Conservation (phyloP, 2,113 vertebrate genomes). For the Mola mola region DNA sequence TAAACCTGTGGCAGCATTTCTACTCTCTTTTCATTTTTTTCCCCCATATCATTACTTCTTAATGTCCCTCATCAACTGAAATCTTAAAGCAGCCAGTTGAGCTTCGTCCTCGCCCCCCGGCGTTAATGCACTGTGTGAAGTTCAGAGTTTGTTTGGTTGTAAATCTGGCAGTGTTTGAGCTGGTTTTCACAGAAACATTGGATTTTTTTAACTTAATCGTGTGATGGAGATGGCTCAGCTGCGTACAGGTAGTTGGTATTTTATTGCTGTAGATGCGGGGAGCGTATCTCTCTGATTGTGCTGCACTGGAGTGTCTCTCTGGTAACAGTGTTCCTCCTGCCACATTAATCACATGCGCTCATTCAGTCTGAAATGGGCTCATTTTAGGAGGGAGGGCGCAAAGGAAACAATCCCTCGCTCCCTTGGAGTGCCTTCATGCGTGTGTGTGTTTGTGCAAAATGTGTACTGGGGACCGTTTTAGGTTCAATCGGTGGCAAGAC, state of each 20-base stretch:
- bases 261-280: conserved; percentile 14
- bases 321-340: not conserved
- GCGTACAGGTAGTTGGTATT: not conserved
- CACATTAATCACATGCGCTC: not conserved
- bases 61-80: not conserved
- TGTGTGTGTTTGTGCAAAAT: conserved; percentile 59
- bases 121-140: too few species aligned
- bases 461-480: not conserved
- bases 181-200: conserved; percentile 48
- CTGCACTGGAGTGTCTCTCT: conserved; percentile 24
- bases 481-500: conserved; percentile 36
- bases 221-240: not conserved
- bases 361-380: conserved; percentile 24
- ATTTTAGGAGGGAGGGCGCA: not conserved
- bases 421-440: conserved; percentile 49
- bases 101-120: too few species aligned
- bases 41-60: too few species aligned
- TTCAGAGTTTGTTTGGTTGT: conserved; percentile 32
- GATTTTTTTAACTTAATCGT: conserved; percentile 27
- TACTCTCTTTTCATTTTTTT: too few species aligned
- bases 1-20: too few species aligned
- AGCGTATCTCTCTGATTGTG: conserved; percentile 51
- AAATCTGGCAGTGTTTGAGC: conserved; percentile 64
- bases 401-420: conserved; percentile 12
- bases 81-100: not conserved